Percentiles rank a stretch among this genome's conserved stretches.
phyloP scores from a whole-genome alignment of 2,113 vertebrate species.

The Pheucticus melanocephalus region DNA sequence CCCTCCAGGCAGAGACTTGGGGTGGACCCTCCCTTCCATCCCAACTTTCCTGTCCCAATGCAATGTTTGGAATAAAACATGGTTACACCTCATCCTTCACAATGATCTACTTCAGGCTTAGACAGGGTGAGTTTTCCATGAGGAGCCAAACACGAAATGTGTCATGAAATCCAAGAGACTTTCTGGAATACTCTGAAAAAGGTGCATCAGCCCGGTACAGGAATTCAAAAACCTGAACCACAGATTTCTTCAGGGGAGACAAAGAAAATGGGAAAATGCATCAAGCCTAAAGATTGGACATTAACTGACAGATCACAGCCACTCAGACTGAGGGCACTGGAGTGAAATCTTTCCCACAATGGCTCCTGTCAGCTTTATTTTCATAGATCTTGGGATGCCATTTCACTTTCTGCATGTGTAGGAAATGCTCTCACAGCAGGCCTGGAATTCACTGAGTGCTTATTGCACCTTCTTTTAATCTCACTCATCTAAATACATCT shows the following conservation, averaged over 20 bases:
- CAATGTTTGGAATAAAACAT: background rate
- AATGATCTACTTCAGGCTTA: background rate
- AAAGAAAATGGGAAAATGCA: background rate
- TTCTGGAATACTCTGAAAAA: background rate
- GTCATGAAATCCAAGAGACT: background rate
- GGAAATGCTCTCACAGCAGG: background rate
- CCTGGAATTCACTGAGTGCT: background rate
- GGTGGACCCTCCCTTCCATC: background rate
- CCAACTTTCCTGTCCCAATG: background rate
- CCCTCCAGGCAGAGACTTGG: background rate
- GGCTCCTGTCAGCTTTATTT: background rate
- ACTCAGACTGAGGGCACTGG: background rate
- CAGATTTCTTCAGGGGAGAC: background rate
- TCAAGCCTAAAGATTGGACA: background rate
- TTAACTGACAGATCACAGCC: background rate
- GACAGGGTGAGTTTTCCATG: background rate
- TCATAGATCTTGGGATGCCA: background rate
- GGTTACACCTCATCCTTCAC: background rate
- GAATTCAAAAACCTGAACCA: background rate
- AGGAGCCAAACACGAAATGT: background rate
- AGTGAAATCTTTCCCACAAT: background rate
- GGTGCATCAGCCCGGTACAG: fast-evolving
- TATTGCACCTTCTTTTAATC: background rate
- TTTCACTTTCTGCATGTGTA: background rate
- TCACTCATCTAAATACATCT: background rate